Percentiles rank a stretch among this genome's conserved stretches.
Conservation (phyloP, 2,888 invertebrate genomes). For the Anthophora plumipes region DNA sequence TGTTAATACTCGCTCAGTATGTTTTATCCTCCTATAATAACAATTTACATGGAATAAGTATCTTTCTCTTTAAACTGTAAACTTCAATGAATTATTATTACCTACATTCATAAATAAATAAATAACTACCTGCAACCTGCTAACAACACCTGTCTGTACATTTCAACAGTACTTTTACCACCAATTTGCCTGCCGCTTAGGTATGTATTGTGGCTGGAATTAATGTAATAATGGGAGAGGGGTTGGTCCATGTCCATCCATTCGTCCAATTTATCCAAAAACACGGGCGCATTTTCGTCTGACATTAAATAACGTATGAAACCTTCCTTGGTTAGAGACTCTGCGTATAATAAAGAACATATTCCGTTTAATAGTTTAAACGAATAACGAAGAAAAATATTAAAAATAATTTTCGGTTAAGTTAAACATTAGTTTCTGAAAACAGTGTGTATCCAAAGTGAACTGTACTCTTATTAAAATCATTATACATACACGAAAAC, state of each 20-base stretch:
- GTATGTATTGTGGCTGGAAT: conserved; percentile 89
- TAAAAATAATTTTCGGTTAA: background rate
- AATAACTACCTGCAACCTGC: conserved; percentile 82
- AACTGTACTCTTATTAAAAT: background rate
- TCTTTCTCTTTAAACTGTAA: background rate
- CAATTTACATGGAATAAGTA: too few species aligned
- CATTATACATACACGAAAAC: background rate
- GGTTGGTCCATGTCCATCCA: conserved; percentile 90
- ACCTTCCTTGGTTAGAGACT: conserved; percentile 87
- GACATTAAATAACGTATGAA: conserved; percentile 90
- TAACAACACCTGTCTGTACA: conserved; percentile 86
- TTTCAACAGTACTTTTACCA: conserved; percentile 89
- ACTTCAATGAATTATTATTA: background rate
- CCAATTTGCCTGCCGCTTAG: conserved; percentile 89
- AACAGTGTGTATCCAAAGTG: background rate
- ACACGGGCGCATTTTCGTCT: conserved; percentile 90
- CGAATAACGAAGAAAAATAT: too few species aligned
- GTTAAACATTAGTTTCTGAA: background rate
- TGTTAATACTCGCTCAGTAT: too few species aligned
- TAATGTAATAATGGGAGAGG: conserved; percentile 89
- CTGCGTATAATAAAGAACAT: conserved; percentile 69
- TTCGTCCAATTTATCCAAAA: conserved; percentile 88
- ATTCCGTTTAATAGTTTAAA: background rate
- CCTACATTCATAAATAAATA: background rate
- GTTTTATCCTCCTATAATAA: too few species aligned